phyloP scores from a whole-genome alignment of 2,888 invertebrate species.

The Deladenus siricidicola region DNA sequence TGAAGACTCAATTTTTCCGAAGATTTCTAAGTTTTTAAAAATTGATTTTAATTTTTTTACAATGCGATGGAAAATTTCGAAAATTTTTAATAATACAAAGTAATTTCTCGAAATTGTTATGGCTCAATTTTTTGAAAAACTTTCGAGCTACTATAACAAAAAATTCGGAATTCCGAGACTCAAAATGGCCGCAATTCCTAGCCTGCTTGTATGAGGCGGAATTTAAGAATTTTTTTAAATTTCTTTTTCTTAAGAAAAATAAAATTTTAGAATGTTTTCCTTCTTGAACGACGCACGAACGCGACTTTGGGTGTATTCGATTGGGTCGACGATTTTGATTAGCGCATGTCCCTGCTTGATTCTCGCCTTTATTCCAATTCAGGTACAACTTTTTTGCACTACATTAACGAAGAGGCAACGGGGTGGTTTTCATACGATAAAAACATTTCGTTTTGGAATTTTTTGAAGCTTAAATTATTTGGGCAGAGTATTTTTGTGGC shows the following conservation, averaged over 20 bases:
- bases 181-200: too few relatives aligned
- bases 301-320: constrained; percentile 47
- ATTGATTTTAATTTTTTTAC: too few relatives aligned
- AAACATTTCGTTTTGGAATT: background rate
- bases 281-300: constrained; percentile 46
- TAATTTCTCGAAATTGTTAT: too few relatives aligned
- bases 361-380: constrained; percentile 82
- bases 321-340: constrained; percentile 75
- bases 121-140: too few relatives aligned
- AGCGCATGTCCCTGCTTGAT: constrained; percentile 89
- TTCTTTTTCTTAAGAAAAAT: background rate
- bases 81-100: too few relatives aligned
- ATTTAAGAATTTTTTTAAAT: background rate
- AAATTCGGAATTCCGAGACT: too few relatives aligned
- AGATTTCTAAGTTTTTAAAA: too few relatives aligned
- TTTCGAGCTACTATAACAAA: background rate
- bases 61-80: too few relatives aligned
- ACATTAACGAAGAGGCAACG: too few relatives aligned
- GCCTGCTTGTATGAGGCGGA: background rate
- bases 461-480: background rate
- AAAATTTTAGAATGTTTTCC: constrained; percentile 33
- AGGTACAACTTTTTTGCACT: constrained; percentile 55
- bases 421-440: background rate
- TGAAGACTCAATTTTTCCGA: too few relatives aligned
- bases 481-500: background rate